Evolutionary conservation across 2,113 vertebrate genomes (phyloP).

Genomic region (Apteryx mantelli): DNA sequence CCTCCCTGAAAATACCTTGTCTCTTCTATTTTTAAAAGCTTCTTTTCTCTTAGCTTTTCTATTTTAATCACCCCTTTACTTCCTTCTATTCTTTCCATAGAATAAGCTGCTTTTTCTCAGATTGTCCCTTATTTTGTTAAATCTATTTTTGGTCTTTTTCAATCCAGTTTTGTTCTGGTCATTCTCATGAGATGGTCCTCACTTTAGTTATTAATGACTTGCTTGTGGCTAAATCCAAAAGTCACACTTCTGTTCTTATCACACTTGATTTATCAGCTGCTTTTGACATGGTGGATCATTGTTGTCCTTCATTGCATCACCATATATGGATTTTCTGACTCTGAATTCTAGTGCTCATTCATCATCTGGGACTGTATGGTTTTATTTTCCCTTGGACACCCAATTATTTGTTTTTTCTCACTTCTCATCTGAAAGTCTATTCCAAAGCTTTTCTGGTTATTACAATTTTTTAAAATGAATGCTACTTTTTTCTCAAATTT

Average conservation of each 20-base stretch:
- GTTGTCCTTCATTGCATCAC: not conserved
- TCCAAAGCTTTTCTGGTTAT: not conserved
- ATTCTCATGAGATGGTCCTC: not conserved
- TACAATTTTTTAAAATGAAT: not conserved
- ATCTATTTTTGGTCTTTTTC: not conserved
- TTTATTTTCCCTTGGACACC: not conserved
- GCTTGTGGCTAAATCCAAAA: not conserved
- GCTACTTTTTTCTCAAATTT: not conserved
- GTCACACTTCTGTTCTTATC: not conserved
- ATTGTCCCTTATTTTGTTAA: not conserved
- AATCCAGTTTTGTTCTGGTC: not conserved
- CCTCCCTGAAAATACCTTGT: not conserved
- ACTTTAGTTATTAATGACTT: not conserved
- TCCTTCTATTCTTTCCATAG: not conserved
- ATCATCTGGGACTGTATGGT: not conserved
- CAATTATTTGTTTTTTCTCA: not conserved
- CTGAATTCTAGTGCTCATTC: not conserved
- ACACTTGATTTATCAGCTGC: not conserved
- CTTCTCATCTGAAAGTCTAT: not conserved
- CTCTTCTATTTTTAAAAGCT: not conserved
- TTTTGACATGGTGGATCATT: not conserved
- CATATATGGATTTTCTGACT: not conserved
- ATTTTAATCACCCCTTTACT: not conserved
- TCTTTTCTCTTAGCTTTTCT: not conserved
- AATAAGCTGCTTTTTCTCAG: not conserved